Percentiles rank a stretch among this genome's conserved stretches.
Evolutionary conservation across 37 sponge, comb jelly and placozoan genomes (phyloP).

Genomic region (Mnemiopsis leidyi): DNA sequence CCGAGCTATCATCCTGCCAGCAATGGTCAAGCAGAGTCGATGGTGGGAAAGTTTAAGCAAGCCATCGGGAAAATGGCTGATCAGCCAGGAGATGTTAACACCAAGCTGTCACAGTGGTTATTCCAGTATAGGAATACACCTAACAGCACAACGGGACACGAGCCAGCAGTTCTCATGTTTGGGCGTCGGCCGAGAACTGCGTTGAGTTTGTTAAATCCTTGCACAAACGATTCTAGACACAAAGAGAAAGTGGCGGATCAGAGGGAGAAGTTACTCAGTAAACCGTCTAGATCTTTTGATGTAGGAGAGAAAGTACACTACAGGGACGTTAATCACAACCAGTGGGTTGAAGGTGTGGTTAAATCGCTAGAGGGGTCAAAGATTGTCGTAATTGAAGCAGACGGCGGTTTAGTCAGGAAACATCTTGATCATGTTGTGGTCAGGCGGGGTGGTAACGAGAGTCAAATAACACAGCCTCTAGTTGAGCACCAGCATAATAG

Average conservation of each 20-base stretch:
- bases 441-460: background rate
- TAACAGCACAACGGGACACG: background rate
- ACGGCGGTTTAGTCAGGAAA: background rate
- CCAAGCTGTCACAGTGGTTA: background rate
- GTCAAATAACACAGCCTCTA: background rate
- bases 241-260: background rate
- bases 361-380: background rate
- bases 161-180: background rate
- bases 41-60: constrained; percentile 60
- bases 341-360: background rate
- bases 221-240: background rate
- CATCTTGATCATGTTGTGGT: background rate
- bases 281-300: background rate
- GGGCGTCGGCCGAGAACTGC: background rate
- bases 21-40: constrained; percentile 66
- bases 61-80: constrained; percentile 19
- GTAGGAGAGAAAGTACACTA: background rate
- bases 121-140: background rate
- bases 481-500: constrained; percentile 22
- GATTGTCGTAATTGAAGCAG: background rate
- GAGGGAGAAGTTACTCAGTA: background rate
- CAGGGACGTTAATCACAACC: background rate
- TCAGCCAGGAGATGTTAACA: background rate
- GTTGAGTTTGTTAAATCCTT: constrained; percentile 1
- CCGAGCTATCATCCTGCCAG: constrained; percentile 51